Base-by-base conservation (phyloP, 2,797 vertebrate genomes). In the Discoglossus pictus region DNA sequence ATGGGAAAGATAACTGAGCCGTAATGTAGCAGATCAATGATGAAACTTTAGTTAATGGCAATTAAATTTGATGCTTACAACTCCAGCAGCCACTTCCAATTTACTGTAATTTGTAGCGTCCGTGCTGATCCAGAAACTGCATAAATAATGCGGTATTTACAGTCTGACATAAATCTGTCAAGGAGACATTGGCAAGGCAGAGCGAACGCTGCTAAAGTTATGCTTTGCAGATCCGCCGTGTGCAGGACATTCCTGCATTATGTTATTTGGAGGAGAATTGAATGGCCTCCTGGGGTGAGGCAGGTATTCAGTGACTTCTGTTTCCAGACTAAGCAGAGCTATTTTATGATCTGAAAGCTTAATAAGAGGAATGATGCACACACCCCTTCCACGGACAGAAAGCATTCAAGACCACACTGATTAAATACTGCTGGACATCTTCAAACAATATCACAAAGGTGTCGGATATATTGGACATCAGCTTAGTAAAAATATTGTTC, bases 41-140 rank as follows among this genome's bases (percentile, higher is more conserved):
- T 42, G 51, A 48, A 50, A 56, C 51, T 40, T 47, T 13, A 21
- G 27, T 56, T 63, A 62, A 54, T 55, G 67, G 58, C 59, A 54
- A 69, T 69, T 69, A 63, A 63, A 70, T 35, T 42, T 42, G 51
- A 70, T 50, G 59, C 60, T 56, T 20, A 63, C 67, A 63, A 42
- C 43, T 47, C 52, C 11, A 50, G 67, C 52, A 70, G 67, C 60
- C 60, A 63, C 59, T 63, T 70, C 47, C 44, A 56, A 63, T 70
- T 55, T 63, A 44, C 34, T 70, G 55, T 48, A 62, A 70, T 63
- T 48, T 34, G 67, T 36, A 50, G 60, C 12, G 43, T 55, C 60
- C 18, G 18, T 36, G 51, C 23, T 35, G 52, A 39, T 31, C 60
- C 34, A 13, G 34, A 12, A 31, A n/a, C 6, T 23, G 34, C 35